These are phyloP conservation scores for Dromius quadrimaculatus DNA, from an alignment of 2,888 invertebrate genomes.

Conservation along the genomic window DNA sequence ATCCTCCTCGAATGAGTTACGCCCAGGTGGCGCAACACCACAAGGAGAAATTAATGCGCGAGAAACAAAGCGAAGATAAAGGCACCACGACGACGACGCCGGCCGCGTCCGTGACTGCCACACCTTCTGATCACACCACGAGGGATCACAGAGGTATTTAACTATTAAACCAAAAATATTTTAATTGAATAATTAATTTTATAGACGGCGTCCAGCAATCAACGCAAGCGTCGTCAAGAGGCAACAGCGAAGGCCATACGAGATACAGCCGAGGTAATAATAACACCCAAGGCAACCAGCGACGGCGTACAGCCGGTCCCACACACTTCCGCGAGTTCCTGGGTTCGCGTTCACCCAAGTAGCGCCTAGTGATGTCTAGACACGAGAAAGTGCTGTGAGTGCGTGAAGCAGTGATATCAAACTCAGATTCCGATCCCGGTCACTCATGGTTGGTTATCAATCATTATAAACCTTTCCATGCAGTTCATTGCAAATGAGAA, in stretches of 20 bases:
- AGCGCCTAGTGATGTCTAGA: slow-evolving; percentile 1
- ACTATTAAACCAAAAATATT: too few relatives aligned
- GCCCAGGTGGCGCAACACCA: slow-evolving; percentile 77
- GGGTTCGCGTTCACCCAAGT: slow-evolving; percentile 51
- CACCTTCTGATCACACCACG: slow-evolving; percentile 55
- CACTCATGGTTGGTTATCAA: not conserved
- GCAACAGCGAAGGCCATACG: slow-evolving; percentile 9
- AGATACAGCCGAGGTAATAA: too few relatives aligned
- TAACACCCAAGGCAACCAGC: not conserved
- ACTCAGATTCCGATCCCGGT: slow-evolving; percentile 1
- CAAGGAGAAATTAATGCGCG: slow-evolving; percentile 66
- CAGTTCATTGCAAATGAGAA: too few relatives aligned
- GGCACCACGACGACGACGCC: slow-evolving; percentile 53
- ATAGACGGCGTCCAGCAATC: too few relatives aligned
- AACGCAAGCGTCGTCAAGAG: slow-evolving; percentile 2
- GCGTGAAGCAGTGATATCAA: slow-evolving; percentile 38
- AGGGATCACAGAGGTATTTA: slow-evolving; percentile 58
- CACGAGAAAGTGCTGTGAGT: slow-evolving; percentile 41
- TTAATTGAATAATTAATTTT: too few relatives aligned
- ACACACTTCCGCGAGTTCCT: slow-evolving; percentile 39
- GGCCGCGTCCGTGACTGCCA: slow-evolving; percentile 50
- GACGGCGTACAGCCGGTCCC: slow-evolving; percentile 15
- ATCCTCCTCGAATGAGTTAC: slow-evolving; percentile 71
- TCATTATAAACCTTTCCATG: not conserved
- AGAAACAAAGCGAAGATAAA: slow-evolving; percentile 61